These are phyloP conservation scores for Microhierax caerulescens DNA, from an alignment of 2,797 vertebrate genomes.

Conservation along the genomic window DNA sequence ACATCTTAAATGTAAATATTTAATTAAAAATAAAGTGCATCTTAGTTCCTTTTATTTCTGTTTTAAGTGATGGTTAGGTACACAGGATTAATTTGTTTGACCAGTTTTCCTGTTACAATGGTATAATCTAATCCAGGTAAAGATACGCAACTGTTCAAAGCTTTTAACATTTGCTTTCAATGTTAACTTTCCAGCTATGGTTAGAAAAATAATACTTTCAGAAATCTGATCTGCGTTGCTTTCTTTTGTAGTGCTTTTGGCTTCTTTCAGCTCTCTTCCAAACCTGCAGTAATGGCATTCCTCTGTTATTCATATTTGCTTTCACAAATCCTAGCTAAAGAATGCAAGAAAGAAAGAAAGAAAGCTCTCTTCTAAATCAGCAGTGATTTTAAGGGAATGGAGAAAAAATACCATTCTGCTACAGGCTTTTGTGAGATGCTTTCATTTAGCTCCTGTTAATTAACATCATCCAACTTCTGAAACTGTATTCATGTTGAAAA, in stretches of 20 bases:
- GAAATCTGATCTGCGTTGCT: slow-evolving; percentile 65
- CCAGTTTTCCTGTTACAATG: slow-evolving; percentile 51
- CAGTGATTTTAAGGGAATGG: slow-evolving; percentile 41
- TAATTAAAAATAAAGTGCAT: not conserved
- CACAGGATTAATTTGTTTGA: slow-evolving; percentile 28
- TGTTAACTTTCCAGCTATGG: slow-evolving; percentile 56
- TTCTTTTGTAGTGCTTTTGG: slow-evolving; percentile 69
- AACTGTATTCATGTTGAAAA: not conserved
- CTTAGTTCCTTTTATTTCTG: not conserved
- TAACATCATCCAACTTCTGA: not conserved
- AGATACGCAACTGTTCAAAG: slow-evolving; percentile 43
- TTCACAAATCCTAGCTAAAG: slow-evolving; percentile 63
- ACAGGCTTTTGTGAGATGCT: not conserved
- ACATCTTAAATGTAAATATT: not conserved
- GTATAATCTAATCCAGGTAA: slow-evolving; percentile 65
- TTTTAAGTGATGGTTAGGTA: not conserved
- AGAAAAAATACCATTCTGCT: slow-evolving; percentile 23
- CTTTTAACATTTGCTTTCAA: slow-evolving; percentile 67
- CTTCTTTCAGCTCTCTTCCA: slow-evolving; percentile 41
- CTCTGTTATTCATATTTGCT: slow-evolving; percentile 65
- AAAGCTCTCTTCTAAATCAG: slow-evolving; percentile 45
- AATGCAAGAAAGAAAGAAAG: slow-evolving; percentile 50
- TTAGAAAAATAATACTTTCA: slow-evolving; percentile 71
- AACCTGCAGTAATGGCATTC: slow-evolving; percentile 54
- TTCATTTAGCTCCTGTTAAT: not conserved